Evolutionary conservation across 2,113 vertebrate genomes (phyloP), one percentile per base, ranked within the genome.

Genomic region (Syngnathus scovelli): DNA sequence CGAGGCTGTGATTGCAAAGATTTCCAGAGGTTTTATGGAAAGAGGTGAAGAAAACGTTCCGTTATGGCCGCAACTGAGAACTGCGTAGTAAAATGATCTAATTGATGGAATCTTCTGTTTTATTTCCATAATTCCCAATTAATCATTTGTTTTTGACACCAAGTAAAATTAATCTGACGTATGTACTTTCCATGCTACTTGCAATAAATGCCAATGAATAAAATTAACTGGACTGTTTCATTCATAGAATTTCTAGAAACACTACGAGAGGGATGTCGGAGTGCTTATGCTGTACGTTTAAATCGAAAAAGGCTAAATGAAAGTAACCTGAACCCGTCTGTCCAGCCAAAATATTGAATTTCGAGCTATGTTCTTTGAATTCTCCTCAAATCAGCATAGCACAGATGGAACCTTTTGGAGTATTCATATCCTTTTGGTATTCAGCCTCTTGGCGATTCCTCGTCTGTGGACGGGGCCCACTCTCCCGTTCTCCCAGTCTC

Each of bases 361-460:
- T 76, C 27, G 39, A 67, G 66, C 52, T 69, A 48, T 61, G 23
- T 73, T 71, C 71, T 64, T 58, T 36, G 44, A 77, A 66, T 75
- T 51, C 67, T 41, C 1, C 23, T 23, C 59, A 61, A 71, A 84
- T 84, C 74, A 83, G 78, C 66, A 76, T 46, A 33, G 71, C 59
- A 64, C 69, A 86, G 76, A 79, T 49, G 67, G 74, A 85, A 61
- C 23, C 75, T 61, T 74, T 75, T 77, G 80, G 77, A 69, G 39
- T 82, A 78, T 87, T 83, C 77, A 77, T 84, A 76, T 65, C 79
- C 79, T 72, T 78, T 79, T 69, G 74, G 67, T 80, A 79, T 83
- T 84, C 82, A 86, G 76, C 82, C 88, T 88, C 72, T 83, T 27
- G 77, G 83, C 85, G 77, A 82, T 82, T 72, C 52, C 84, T 72